phyloP scores from a whole-genome alignment of 2,888 invertebrate genomes.

The Reticulitermes lucifugus region DNA sequence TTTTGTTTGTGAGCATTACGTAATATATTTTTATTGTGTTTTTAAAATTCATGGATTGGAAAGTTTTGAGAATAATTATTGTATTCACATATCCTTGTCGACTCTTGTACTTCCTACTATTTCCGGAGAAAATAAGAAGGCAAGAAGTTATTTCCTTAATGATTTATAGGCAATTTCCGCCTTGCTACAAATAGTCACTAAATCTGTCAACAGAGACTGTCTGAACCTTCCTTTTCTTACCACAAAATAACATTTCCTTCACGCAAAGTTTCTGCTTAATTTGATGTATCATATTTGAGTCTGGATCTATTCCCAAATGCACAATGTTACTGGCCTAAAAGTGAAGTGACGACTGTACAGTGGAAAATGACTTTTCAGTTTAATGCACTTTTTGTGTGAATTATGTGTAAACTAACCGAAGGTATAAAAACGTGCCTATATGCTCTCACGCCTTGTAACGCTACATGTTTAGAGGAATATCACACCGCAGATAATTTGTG shows the following conservation, averaged over 20 bases:
- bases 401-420: too few relatives aligned
- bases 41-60: not conserved
- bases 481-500: too few relatives aligned
- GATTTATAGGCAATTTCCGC: conserved; percentile 25
- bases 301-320: too few relatives aligned
- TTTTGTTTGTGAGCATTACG: not conserved
- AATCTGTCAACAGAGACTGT: conserved; percentile 20
- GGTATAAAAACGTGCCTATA: too few relatives aligned
- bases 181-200: not conserved
- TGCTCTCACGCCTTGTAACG: too few relatives aligned
- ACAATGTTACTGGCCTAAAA: too few relatives aligned
- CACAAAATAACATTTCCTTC: not conserved
- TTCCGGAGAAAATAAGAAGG: not conserved
- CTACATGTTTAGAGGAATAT: too few relatives aligned
- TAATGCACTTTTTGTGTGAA: too few relatives aligned
- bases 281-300: not conserved
- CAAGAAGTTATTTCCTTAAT: not conserved
- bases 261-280: not conserved
- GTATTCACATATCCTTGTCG: not conserved
- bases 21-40: not conserved
- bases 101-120: not conserved
- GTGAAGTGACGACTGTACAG: too few relatives aligned
- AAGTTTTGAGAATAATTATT: conserved; percentile 1
- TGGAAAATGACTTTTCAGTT: too few relatives aligned
- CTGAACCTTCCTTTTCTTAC: not conserved